These are phyloP conservation scores for Myotis lucifugus DNA, from an alignment of 2,113 vertebrate genomes.

Conservation along the genomic window DNA sequence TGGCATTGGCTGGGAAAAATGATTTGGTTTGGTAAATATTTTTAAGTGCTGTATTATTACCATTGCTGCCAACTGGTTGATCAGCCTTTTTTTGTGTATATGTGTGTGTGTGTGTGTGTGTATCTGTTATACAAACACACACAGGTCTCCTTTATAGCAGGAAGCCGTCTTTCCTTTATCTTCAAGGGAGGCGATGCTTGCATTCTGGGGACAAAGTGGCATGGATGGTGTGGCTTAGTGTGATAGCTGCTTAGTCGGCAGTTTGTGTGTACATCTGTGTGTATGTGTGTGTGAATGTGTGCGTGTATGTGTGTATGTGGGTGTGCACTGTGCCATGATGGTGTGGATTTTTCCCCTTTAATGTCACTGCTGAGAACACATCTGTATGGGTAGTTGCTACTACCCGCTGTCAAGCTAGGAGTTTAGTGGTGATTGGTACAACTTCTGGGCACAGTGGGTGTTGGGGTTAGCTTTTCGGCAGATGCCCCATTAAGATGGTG, in stretches of 20 bases:
- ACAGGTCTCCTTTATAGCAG: not conserved
- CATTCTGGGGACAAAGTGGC: not conserved
- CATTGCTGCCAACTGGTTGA: not conserved
- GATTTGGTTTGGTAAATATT: slow-evolving; percentile 15
- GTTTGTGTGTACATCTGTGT: not conserved
- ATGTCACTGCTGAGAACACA: not conserved
- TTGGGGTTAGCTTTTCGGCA: not conserved
- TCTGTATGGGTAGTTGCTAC: not conserved
- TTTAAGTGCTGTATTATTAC: slow-evolving; percentile 36
- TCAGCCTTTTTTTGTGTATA: not conserved
- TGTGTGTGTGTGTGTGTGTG: too few species aligned
- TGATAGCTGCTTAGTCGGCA: not conserved
- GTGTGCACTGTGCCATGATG: not conserved
- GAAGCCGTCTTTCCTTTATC: not conserved
- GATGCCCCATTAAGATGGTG: not conserved
- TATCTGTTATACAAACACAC: not conserved
- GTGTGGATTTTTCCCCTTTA: not conserved
- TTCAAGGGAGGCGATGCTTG: not conserved
- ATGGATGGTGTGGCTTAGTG: not conserved
- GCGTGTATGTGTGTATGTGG: not conserved
- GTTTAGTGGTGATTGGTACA: not conserved
- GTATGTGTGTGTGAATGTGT: not conserved
- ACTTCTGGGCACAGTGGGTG: not conserved
- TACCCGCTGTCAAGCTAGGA: not conserved
- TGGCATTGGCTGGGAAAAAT: not conserved